A percentile compares a stretch with the other conserved stretches of the same genome.
phyloP scores from a whole-genome alignment of 2,797 vertebrate genomes.

The Okamejei kenojei region DNA sequence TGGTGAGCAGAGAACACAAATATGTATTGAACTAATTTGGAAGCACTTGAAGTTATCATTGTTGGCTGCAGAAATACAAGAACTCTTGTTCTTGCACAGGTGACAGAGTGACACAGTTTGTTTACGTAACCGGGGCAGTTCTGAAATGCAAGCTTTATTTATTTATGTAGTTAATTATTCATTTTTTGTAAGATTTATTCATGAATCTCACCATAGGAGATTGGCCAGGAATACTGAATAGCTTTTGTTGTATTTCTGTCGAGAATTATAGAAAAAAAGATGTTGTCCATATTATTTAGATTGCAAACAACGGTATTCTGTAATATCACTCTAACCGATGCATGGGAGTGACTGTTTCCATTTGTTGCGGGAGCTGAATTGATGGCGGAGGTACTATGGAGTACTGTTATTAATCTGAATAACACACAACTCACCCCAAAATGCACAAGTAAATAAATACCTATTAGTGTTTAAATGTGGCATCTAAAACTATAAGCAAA shows the following conservation, averaged over 20 bases:
- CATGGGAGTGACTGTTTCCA: background rate
- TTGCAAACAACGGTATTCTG: background rate
- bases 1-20: background rate
- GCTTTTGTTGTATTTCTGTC: background rate
- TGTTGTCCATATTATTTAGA: background rate
- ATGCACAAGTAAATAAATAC: background rate
- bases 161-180: conserved; percentile 13
- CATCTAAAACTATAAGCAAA: background rate
- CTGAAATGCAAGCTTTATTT: background rate
- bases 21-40: background rate
- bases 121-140: conserved; percentile 12
- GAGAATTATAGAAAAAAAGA: background rate
- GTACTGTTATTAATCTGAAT: background rate
- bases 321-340: background rate
- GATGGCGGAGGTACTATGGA: background rate
- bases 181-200: conserved; percentile 21
- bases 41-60: background rate
- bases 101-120: background rate
- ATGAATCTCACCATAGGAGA: background rate
- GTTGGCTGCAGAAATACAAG: background rate
- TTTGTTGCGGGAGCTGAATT: background rate
- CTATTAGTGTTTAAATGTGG: background rate
- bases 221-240: background rate
- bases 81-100: background rate
- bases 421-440: background rate